phyloP scores from a whole-genome alignment of 2,888 invertebrate genomes.

The Drosophila lacicola region DNA sequence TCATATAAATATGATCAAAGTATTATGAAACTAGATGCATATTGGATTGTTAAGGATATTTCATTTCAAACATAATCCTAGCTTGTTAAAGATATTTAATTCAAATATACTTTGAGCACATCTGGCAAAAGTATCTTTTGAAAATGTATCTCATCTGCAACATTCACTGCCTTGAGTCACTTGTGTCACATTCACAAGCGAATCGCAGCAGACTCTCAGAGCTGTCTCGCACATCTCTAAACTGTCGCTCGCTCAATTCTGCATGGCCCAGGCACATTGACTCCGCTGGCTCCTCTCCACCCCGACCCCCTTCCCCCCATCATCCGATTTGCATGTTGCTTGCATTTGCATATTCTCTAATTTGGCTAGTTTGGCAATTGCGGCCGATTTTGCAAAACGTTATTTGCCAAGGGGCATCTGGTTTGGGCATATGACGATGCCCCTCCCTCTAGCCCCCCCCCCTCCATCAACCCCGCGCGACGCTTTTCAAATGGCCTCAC shows the following conservation, averaged over 20 bases:
- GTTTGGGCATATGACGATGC: conserved; percentile 4
- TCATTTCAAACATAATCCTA: too few relatives aligned
- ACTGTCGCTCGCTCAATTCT: conserved; percentile 18
- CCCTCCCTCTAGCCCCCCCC: neutral
- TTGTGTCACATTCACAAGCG: conserved; percentile 14
- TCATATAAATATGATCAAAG: too few relatives aligned
- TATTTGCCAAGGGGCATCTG: conserved; percentile 65
- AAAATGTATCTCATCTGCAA: neutral
- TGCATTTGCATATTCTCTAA: conserved; percentile 80
- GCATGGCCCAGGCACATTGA: conserved; percentile 6
- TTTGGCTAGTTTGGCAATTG: conserved; percentile 80
- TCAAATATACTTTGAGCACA: neutral
- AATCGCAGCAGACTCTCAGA: conserved; percentile 31
- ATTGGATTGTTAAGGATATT: too few relatives aligned
- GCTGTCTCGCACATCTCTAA: conserved; percentile 44
- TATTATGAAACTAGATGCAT: too few relatives aligned
- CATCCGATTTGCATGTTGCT: conserved; percentile 56
- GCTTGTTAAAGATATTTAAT: neutral
- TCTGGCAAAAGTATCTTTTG: conserved; percentile 5
- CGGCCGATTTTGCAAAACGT: conserved; percentile 79
- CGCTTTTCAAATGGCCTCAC: conserved; percentile 48
- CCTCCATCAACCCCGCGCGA: neutral
- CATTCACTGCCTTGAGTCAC: conserved; percentile 10
- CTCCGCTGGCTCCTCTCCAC: conserved; percentile 1
- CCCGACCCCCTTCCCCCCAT: neutral